phyloP scores from a whole-genome alignment of 2,888 invertebrate species.

The Xestia sexstrigata region DNA sequence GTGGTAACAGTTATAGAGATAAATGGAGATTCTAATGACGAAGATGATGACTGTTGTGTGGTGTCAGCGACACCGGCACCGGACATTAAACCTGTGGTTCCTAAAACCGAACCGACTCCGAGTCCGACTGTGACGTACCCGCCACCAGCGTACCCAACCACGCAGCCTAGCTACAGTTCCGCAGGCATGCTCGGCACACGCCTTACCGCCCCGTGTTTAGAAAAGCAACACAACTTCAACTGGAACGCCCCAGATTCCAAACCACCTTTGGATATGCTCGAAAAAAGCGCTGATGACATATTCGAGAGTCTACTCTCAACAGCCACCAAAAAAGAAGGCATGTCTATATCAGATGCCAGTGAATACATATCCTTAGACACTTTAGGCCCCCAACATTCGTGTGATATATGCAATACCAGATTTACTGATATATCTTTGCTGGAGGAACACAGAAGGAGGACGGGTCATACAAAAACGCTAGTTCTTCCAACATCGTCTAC shows the following conservation, averaged over 20 bases:
- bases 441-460: slow-evolving; percentile 89
- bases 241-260: slow-evolving; percentile 89
- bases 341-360: slow-evolving; percentile 83
- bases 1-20: slow-evolving; percentile 85
- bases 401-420: slow-evolving; percentile 91
- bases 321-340: slow-evolving; percentile 83
- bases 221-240: slow-evolving; percentile 87
- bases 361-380: slow-evolving; percentile 92
- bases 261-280: slow-evolving; percentile 84
- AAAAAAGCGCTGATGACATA: slow-evolving; percentile 88
- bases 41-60: slow-evolving; percentile 88
- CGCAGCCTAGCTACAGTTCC: slow-evolving; percentile 69
- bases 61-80: slow-evolving; percentile 87
- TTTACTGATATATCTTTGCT: slow-evolving; percentile 89
- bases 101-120: slow-evolving; percentile 78
- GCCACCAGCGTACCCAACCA: slow-evolving; percentile 73
- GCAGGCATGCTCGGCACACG: slow-evolving; percentile 70
- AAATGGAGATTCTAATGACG: slow-evolving; percentile 87
- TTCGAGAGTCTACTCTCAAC: slow-evolving; percentile 86
- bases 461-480: slow-evolving; percentile 89
- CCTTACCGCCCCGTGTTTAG: slow-evolving; percentile 77
- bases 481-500: slow-evolving; percentile 76
- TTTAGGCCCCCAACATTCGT: slow-evolving; percentile 91
- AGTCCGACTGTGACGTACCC: slow-evolving; percentile 72
- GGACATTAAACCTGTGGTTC: slow-evolving; percentile 84